Evolutionary conservation across 2,113 vertebrate species (phyloP), one percentile per base, ranked within the genome.

Genomic region (Syngnathoides biaculeatus): DNA sequence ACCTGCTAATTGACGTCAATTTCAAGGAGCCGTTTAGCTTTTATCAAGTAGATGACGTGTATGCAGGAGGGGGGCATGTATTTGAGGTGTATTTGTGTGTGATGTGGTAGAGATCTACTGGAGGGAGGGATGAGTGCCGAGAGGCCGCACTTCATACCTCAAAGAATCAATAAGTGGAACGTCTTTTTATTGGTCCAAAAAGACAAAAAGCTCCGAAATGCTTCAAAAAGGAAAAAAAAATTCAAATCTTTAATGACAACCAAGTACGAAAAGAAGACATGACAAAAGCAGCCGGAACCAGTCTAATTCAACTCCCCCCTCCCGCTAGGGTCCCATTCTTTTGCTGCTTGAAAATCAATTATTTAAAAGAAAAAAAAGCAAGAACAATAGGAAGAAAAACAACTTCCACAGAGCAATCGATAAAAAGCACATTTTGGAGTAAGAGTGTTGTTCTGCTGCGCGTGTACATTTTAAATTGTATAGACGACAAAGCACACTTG

Each of bases 221-320:
- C 81, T 85, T 89, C 59, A 65, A 91, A 91, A 91, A 89, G 81
- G 83, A 83, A 74, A 35, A 35, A 5, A 35, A 35, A n/a, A n/a
- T n/a, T 35, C 69, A 85, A 82, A 42, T 77, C 86, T 93, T 93
- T 92, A 93, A 92, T 93, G 82, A 81, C 65, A 79, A 91, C 90
- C 85, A 88, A 64, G 72, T 57, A 84, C 83, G 81, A 69, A 84
- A 76, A 78, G 81, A 82, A 84, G 83, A 88, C 86, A 90, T 75
- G 75, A 88, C 86, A 89, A 73, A 26, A 85, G 84, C 74, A 60
- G 82, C 79, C 85, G 87, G 83, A 77, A 82, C 77, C 80, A 55
- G 68, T 79, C 68, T 69, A 73, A 74, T 79, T 71, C 7, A 4
- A 8, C 2, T 12, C 4, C 17, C 35, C 26, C 19, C 38, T 12